Base-by-base conservation (phyloP, 2,797 vertebrate genomes). In the Neomorphus geoffroyi region DNA sequence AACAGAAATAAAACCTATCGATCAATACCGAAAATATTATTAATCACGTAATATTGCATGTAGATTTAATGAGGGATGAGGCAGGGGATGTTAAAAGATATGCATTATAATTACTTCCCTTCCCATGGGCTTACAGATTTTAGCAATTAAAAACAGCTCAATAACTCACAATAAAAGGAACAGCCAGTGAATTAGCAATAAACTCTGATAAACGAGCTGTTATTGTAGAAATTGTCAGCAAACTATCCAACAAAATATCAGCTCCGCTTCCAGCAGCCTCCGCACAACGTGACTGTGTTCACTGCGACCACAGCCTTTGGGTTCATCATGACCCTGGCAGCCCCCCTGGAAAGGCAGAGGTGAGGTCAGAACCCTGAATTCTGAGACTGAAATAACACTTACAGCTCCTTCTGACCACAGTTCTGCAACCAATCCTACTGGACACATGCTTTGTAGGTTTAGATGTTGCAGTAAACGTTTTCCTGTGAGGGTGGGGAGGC, bases 1-100 rank as follows among this genome's bases (percentile, higher is more conserved):
- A 87, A 94, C 66, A 80, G 65, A 91, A 90, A 96, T 56, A 96
- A 96, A 95, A 92, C 41, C 67, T 92, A 89, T 24, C 65, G 57
- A 93, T 91, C 64, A 87, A 72, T 84, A 74, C 24, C 83, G 43
- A 81, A 82, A 48, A 87, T 72, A 57, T 86, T 96, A 94, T 91
- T 96, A 94, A 97, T 96, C 83, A 91, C 12, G 5, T 54, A 78
- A 53, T 30, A 57, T 32, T 48, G 48, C 28, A 26, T 8, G 45
- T 45, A 10, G 35, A 90, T 94, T 95, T 94, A 94, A 86, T 82
- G 85, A 95, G 85, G 80, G 92, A 61, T 22, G 71, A 88, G 48
- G 73, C 37, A 95, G 69, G 41, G 70, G 75, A 81, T 92, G 67
- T 51, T 90, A 75, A 80, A 94, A 94, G 89, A 95, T 96, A 96